phyloP scores from a whole-genome alignment of 2,797 vertebrate genomes.

The Clarias pachynema region DNA sequence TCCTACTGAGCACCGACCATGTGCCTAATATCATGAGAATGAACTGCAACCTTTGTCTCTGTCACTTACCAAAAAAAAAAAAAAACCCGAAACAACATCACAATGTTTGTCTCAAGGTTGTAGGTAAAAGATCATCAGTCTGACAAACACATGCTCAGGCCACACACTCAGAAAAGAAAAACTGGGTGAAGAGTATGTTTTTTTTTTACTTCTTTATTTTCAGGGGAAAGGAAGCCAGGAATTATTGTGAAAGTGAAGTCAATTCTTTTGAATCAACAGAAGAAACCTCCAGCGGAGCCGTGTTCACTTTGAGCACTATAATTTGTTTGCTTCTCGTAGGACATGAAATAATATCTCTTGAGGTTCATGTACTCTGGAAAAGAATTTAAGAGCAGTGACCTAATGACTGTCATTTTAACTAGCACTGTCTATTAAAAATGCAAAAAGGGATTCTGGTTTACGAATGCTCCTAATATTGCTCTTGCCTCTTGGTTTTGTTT shows the following conservation, averaged over 20 bases:
- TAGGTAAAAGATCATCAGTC: conserved; percentile 37
- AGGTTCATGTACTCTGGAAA: not conserved
- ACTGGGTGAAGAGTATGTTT: conserved; percentile 51
- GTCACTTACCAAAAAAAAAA: not conserved
- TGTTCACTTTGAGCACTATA: not conserved
- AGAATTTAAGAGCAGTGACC: not conserved
- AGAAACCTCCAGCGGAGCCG: too few relatives aligned
- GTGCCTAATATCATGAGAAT: not conserved
- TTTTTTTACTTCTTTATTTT: not conserved
- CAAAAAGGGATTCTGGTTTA: not conserved
- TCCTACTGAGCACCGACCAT: not conserved
- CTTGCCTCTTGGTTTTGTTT: not conserved
- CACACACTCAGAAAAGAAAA: not conserved
- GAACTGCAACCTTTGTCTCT: conserved; percentile 29
- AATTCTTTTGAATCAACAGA: not conserved
- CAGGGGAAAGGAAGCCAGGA: not conserved
- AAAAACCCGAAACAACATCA: not conserved
- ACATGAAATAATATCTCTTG: not conserved
- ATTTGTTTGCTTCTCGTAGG: not conserved
- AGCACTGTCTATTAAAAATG: not conserved
- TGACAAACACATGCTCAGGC: conserved; percentile 34
- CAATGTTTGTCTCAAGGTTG: conserved; percentile 29
- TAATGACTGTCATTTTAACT: not conserved
- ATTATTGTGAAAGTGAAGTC: not conserved
- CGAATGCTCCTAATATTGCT: not conserved